Evolutionary conservation across 1,140 invertebrate species (phyloP).

Genomic region (Mya arenaria): DNA sequence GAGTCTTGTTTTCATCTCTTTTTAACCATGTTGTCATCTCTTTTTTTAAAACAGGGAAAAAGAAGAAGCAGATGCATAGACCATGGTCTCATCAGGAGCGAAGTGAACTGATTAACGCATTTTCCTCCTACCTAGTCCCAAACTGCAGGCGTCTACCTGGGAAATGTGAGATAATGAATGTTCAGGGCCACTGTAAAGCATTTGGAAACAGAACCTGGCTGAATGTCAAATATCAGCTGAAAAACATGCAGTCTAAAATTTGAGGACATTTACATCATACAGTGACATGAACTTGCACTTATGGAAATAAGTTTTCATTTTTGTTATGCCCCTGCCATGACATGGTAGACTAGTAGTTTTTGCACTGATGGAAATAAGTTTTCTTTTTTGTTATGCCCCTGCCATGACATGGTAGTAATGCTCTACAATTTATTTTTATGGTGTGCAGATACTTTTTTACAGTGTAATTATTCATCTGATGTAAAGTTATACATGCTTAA

Average conservation of each 20-base stretch:
- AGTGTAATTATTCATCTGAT: no score
- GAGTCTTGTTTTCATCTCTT: not conserved
- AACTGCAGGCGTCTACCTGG: not conserved
- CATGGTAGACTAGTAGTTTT: no score
- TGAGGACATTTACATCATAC: no score
- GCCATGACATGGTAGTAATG: no score
- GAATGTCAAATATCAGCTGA: not conserved
- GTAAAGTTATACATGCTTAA: no score
- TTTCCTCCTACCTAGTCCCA: not conserved
- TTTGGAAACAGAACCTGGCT: not conserved
- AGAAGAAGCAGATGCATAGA: not conserved
- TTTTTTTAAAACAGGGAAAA: not conserved
- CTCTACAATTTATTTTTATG: no score
- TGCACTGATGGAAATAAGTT: no score
- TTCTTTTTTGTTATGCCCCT: no score
- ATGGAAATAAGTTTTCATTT: no score
- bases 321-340: no score
- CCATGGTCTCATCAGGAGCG: not conserved
- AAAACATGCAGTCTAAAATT: not conserved
- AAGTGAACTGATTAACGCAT: not conserved
- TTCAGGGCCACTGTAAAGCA: not conserved
- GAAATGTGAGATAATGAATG: not conserved
- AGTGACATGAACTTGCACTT: no score
- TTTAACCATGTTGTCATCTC: not conserved
- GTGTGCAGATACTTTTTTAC: no score